Evolutionary conservation across 2,888 invertebrate genomes (phyloP).

Genomic region (Dynastes hyllus): DNA sequence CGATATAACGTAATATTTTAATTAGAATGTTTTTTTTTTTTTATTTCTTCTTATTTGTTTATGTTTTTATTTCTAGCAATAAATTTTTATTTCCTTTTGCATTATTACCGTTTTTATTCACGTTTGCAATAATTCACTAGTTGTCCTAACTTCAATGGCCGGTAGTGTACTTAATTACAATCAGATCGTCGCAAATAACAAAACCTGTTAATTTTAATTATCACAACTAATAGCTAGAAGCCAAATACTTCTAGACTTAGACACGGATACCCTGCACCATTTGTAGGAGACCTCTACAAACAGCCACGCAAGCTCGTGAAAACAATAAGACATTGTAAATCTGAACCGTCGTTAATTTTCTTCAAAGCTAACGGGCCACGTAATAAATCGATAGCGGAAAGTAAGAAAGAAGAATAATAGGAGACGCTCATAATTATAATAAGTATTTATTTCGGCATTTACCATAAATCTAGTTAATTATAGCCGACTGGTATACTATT

Average conservation of each 20-base stretch:
- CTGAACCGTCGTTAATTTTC: slow-evolving; percentile 31
- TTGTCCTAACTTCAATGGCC: too few relatives aligned
- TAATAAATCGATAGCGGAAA: slow-evolving; percentile 33
- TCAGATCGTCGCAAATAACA: slow-evolving; percentile 1
- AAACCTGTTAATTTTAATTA: slow-evolving; percentile 35
- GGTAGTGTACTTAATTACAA: not conserved
- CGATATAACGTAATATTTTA: too few relatives aligned
- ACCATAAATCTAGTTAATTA: slow-evolving; percentile 40
- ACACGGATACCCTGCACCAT: too few relatives aligned
- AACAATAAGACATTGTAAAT: not conserved
- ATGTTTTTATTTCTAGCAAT: too few relatives aligned
- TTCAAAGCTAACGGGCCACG: slow-evolving; percentile 20
- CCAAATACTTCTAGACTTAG: not conserved
- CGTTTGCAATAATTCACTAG: too few relatives aligned
- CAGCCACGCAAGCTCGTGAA: not conserved
- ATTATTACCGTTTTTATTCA: too few relatives aligned
- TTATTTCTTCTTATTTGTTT: too few relatives aligned
- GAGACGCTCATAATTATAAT: slow-evolving; percentile 12
- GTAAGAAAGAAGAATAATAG: too few relatives aligned
- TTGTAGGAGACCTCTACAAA: not conserved
- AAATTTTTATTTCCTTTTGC: too few relatives aligned
- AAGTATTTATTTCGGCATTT: slow-evolving; percentile 14
- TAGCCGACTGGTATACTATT: slow-evolving; percentile 14
- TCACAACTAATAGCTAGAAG: slow-evolving; percentile 2
- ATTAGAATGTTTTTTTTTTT: too few relatives aligned